Conservation (phyloP, 2,888 invertebrate species). For the Apamea anceps region DNA sequence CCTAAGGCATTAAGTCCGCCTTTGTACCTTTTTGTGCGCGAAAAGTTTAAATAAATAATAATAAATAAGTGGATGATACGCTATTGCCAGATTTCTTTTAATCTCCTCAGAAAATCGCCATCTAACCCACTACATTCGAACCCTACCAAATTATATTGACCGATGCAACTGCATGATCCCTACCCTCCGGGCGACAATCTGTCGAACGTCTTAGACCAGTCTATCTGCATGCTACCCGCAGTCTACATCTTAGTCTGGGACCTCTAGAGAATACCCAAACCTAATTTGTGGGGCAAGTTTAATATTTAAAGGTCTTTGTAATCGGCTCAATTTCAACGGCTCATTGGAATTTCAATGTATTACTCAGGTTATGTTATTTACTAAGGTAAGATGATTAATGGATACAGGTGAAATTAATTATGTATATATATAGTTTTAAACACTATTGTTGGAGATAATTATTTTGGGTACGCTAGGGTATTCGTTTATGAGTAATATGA, state of each 20-base stretch:
- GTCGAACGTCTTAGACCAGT: conserved; percentile 69
- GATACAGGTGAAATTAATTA: conserved; percentile 54
- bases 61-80: no score
- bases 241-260: conserved; percentile 54
- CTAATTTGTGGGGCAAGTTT: conserved; percentile 66
- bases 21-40: not conserved
- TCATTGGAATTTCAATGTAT: conserved; percentile 55
- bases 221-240: conserved; percentile 64
- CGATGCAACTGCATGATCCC: conserved; percentile 78
- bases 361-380: conserved; percentile 27
- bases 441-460: conserved; percentile 48
- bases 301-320: conserved; percentile 72
- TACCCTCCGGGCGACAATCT: conserved; percentile 73
- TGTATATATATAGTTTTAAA: conserved; percentile 58
- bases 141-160: conserved; percentile 84
- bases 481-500: conserved; percentile 41
- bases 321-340: conserved; percentile 68
- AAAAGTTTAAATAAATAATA: not conserved
- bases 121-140: not conserved
- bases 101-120: conserved; percentile 11
- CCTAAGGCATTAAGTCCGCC: not conserved
- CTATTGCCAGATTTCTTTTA: not conserved
- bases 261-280: conserved; percentile 66
- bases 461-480: conserved; percentile 43
- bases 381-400: conserved; percentile 59